Base-by-base conservation (phyloP, 2,888 invertebrate species). In the Lepidochitona cinerea region DNA sequence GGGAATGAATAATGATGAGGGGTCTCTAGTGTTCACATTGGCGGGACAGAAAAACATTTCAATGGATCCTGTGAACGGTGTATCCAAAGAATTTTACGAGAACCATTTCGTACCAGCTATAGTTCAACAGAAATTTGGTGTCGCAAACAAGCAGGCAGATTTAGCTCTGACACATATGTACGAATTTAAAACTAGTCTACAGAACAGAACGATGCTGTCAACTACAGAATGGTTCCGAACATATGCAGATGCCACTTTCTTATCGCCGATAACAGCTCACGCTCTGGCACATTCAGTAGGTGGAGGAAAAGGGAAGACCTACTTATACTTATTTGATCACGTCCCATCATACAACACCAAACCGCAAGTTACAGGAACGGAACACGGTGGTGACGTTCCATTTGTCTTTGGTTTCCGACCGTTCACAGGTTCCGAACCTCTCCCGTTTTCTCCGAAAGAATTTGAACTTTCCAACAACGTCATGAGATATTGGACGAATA, bases 1-100 rank as follows among this genome's bases (percentile, higher is more conserved):
- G 3, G 66, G 66, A 5, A 37, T 66, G 35, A 66, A 66, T 29
- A 66, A 37, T 26, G 35, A 37, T n/a, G 66, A 66, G n/a, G 66
- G 66, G 9, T 66, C 35, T n/a, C n/a, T 37, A 14, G 37, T 66
- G 18, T 37, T 14, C 3, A n/a, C 5, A 18, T 26, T 66, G n/a
- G 59, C 59, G 23, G 29, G 29, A 1, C 26, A 29, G 59, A 29
- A 23, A 18, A 26, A 2, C 7, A 59, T 4, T 14, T 23, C 35
- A 1, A 2, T 35, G 14, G 2, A 66, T 14, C 35, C 33, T 26
- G 2, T 1, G 3, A 26, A 5, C 23, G 66, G 66, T 3, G 37
- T 66, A 9, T 66, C 66, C 23, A 3, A 18, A 26, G 36, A 35
- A 23, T 66, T 66, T 26, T 66, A 36, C 37, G 37, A 37, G 26